phyloP scores from a whole-genome alignment of 1,140 invertebrate genomes.

The Bombus superbus region DNA sequence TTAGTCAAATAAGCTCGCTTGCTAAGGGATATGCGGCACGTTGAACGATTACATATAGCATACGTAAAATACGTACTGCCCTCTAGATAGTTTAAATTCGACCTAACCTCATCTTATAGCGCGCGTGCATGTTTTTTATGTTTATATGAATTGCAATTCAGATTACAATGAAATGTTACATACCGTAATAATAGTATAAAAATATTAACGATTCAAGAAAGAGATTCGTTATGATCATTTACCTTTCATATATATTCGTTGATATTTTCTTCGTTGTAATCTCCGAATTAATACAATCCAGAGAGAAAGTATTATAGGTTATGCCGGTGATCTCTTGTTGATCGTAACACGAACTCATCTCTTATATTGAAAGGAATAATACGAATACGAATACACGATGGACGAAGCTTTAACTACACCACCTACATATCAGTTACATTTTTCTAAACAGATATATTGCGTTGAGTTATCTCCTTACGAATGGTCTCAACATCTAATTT shows the following conservation, averaged over 20 bases:
- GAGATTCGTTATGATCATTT: not conserved
- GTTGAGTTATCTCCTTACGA: constrained; percentile 83
- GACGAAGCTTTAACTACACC: constrained; percentile 76
- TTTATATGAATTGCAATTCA: constrained; percentile 3
- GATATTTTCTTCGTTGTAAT: not conserved
- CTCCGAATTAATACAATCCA: not conserved
- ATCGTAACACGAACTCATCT: not conserved
- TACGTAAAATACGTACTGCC: constrained; percentile 55
- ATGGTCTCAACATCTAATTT: constrained; percentile 83
- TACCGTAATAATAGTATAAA: not conserved
- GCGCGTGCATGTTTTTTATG: constrained; percentile 37
- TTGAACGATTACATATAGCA: constrained; percentile 60
- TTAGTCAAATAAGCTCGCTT: constrained; percentile 44
- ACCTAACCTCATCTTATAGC: constrained; percentile 38
- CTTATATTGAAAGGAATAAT: not conserved
- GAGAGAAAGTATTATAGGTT: constrained; percentile 49
- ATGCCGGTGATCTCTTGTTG: constrained; percentile 55
- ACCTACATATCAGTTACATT: constrained; percentile 77
- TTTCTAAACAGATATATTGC: constrained; percentile 78
- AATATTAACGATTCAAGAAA: not conserved
- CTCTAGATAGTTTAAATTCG: constrained; percentile 39
- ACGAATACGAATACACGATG: constrained; percentile 68
- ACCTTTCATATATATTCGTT: not conserved
- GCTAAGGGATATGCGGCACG: constrained; percentile 61
- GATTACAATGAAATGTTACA: not conserved